Percentiles rank a stretch among this genome's conserved stretches.
Evolutionary conservation across 2,888 invertebrate species (phyloP).

Genomic region (Epinotia demarniana): DNA sequence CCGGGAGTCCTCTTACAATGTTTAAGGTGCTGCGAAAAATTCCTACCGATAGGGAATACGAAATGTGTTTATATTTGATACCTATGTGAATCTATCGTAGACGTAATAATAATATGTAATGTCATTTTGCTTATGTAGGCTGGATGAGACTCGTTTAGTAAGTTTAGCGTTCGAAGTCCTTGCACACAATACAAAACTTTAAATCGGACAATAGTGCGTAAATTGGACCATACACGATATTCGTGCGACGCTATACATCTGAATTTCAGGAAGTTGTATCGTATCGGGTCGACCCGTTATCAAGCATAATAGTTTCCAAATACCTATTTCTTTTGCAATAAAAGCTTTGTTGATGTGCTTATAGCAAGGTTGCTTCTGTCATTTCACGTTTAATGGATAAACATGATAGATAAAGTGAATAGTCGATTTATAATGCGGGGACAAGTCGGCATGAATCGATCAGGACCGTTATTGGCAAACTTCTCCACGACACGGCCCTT

Average conservation of each 20-base stretch:
- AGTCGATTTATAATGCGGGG: conserved; percentile 65
- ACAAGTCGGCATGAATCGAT: conserved; percentile 78
- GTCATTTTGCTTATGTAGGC: background rate
- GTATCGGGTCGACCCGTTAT: background rate
- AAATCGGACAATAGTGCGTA: background rate
- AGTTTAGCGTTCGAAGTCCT: background rate
- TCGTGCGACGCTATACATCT: background rate
- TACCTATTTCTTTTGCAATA: background rate
- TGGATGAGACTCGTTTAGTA: background rate
- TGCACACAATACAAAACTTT: background rate
- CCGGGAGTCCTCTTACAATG: conserved; percentile 72
- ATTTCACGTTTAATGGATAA: background rate
- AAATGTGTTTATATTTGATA: conserved; percentile 2
- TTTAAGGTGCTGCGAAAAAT: conserved; percentile 59
- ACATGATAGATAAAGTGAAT: conserved; percentile 10
- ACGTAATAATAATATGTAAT: background rate
- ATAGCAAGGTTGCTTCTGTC: background rate
- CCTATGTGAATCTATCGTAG: background rate
- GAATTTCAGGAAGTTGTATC: background rate
- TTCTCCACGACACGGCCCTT: conserved; percentile 85
- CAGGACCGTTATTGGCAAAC: conserved; percentile 84
- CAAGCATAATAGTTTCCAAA: background rate
- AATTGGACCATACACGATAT: background rate
- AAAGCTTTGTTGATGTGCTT: background rate
- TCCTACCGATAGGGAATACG: conserved; percentile 18